phyloP scores from a whole-genome alignment of 2,113 vertebrate species.

The Oriolus oriolus region DNA sequence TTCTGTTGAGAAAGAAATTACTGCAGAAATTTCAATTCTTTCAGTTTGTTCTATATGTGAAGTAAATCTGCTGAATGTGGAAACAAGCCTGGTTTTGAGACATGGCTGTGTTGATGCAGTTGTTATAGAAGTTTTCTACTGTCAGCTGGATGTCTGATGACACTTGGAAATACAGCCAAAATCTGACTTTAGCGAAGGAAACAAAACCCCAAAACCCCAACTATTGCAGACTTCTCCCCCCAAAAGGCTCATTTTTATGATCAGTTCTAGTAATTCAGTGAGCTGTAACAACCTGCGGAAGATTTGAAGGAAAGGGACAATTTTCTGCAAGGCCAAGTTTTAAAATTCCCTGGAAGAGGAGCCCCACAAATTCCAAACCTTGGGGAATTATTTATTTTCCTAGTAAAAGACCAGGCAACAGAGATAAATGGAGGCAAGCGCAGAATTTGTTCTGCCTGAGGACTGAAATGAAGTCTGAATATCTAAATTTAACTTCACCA shows the following conservation, averaged over 20 bases:
- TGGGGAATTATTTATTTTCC: background rate
- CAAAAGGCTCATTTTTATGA: background rate
- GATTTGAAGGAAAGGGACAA: background rate
- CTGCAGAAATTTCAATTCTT: background rate
- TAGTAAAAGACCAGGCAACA: background rate
- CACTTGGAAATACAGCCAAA: background rate
- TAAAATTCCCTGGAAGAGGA: background rate
- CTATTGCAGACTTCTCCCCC: background rate
- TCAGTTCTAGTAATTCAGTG: background rate
- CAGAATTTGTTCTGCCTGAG: background rate
- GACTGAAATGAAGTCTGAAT: background rate
- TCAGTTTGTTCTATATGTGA: background rate
- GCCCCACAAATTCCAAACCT: accelerated
- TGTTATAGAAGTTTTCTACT: background rate
- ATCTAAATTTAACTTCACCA: background rate
- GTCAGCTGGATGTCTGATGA: background rate
- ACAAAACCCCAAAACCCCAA: accelerated
- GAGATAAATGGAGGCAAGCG: background rate
- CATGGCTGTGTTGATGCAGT: background rate
- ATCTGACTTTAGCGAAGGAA: background rate
- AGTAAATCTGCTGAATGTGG: background rate
- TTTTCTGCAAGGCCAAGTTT: background rate
- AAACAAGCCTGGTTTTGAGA: background rate
- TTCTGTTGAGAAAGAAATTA: background rate
- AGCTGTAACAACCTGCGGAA: background rate